Evolutionary conservation across 2,888 invertebrate genomes (phyloP).

Genomic region (Trichacis sp.): DNA sequence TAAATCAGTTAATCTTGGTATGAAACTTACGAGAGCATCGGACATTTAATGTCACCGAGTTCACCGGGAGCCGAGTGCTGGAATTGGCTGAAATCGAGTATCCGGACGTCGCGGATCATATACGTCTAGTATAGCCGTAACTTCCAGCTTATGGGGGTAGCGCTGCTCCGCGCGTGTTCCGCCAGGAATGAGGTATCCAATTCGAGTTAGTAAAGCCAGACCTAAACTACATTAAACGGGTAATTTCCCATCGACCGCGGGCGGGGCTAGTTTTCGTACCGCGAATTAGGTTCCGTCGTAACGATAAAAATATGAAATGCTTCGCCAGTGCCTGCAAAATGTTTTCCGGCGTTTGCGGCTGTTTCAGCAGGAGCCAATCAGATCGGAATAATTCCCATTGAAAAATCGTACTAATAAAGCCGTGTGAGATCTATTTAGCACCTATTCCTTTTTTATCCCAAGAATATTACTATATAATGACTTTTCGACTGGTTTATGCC

Average conservation of each 20-base stretch:
- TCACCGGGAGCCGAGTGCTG: neutral
- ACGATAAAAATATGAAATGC: conserved; percentile 42
- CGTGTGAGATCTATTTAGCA: too few species aligned
- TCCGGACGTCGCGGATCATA: conserved; percentile 43
- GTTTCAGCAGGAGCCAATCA: too few species aligned
- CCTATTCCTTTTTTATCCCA: too few species aligned
- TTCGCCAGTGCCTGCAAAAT: conserved; percentile 15
- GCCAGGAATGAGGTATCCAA: conserved; percentile 37
- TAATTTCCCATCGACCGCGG: conserved; percentile 41
- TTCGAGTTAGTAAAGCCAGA: conserved; percentile 46
- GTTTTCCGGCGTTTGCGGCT: conserved; percentile 8
- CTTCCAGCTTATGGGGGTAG: conserved; percentile 38
- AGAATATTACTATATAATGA: too few species aligned
- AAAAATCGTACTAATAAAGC: conserved; percentile 1
- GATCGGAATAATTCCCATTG: conserved; percentile 2
- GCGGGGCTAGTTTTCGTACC: conserved; percentile 13
- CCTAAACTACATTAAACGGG: conserved; percentile 47
- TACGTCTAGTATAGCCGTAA: conserved; percentile 33
- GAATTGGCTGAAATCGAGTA: conserved; percentile 15
- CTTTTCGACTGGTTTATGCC: too few species aligned
- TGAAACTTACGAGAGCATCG: neutral
- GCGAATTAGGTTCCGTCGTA: conserved; percentile 46
- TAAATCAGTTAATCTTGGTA: neutral
- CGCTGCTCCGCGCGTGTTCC: conserved; percentile 13
- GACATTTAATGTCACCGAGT: conserved; percentile 8